Conservation (phyloP, 2,113 vertebrate species). For the Halcyon malimbica region DNA sequence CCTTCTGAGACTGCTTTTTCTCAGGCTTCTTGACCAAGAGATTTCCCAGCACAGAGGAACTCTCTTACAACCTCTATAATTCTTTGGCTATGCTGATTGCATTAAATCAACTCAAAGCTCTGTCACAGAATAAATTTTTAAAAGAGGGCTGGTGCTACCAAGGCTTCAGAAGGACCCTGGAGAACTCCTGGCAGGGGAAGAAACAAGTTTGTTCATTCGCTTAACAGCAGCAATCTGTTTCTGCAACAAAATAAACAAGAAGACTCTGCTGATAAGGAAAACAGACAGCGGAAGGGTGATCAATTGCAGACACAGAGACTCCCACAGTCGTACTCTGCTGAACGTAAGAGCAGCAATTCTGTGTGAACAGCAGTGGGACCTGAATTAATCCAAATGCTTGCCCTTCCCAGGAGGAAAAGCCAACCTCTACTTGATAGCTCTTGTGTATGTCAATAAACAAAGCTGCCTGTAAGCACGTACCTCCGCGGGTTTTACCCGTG, state of each 20-base stretch:
- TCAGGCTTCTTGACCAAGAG: background rate
- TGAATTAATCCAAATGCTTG: background rate
- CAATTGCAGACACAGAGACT: background rate
- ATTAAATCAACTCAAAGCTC: background rate
- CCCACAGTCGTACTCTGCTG: background rate
- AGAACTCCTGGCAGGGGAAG: background rate
- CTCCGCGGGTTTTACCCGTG: conserved; percentile 84
- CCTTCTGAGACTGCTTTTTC: background rate
- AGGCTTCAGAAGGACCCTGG: background rate
- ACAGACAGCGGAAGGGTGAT: background rate
- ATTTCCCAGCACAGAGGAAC: background rate
- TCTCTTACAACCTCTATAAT: background rate
- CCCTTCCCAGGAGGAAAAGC: background rate
- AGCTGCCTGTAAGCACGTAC: conserved; percentile 5
- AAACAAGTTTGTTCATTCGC: background rate
- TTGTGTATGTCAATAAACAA: background rate
- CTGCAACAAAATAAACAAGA: background rate
- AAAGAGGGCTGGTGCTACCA: background rate
- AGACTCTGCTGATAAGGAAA: background rate
- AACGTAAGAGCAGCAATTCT: background rate
- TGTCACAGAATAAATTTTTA: background rate
- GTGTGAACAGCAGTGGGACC: background rate
- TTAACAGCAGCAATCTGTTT: background rate
- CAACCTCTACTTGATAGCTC: background rate
- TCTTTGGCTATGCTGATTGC: background rate